Evolutionary conservation across 2,113 vertebrate species (phyloP).

Genomic region (Capreolus pygargus): DNA sequence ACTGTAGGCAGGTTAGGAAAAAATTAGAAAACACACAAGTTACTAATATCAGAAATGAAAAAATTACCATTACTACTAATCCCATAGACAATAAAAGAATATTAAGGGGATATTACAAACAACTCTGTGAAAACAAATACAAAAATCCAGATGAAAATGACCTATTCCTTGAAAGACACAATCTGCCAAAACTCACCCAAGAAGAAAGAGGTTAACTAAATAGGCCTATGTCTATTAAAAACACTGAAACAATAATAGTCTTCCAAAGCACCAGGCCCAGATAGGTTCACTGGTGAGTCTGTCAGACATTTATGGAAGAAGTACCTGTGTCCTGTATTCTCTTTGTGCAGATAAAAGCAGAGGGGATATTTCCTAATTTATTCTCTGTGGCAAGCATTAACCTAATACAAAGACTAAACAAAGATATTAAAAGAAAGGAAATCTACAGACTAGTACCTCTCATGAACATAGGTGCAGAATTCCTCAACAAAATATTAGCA

Average conservation of each 20-base stretch:
- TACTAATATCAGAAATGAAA: not conserved
- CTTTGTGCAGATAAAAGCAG: not conserved
- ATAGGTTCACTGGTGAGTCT: not conserved
- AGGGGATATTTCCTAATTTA: not conserved
- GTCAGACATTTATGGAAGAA: not conserved
- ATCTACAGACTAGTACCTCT: not conserved
- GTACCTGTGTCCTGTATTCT: not conserved
- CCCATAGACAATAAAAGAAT: not conserved
- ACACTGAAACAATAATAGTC: not conserved
- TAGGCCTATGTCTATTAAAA: not conserved
- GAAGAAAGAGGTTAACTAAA: not conserved
- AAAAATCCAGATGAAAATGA: not conserved
- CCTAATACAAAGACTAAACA: not conserved
- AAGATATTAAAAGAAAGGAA: not conserved
- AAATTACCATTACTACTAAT: not conserved
- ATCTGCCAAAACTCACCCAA: not conserved
- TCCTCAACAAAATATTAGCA: not conserved
- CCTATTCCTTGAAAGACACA: not conserved
- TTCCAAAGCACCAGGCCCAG: not conserved
- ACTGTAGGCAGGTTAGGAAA: not conserved
- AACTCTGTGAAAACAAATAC: not conserved
- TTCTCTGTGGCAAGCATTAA: not conserved
- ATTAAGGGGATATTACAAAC: not conserved
- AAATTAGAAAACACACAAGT: not conserved
- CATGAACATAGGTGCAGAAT: not conserved